Conservation (phyloP, 2,797 vertebrate species). For the Lepus oiostolus region DNA sequence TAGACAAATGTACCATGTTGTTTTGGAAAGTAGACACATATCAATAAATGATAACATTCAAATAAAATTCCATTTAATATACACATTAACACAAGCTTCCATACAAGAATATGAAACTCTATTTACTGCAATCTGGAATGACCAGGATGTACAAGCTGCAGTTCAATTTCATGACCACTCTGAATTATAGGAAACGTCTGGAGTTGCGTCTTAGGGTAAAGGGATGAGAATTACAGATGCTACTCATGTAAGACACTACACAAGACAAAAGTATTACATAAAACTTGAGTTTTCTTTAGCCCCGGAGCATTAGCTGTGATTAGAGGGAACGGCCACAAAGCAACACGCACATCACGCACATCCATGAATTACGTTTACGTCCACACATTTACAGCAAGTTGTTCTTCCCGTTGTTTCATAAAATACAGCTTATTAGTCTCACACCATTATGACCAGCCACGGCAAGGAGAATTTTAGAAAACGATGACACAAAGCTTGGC, state of each 20-base stretch:
- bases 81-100: neutral
- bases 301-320: conserved; percentile 46
- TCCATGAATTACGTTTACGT: too few species aligned
- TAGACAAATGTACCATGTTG: conserved; percentile 22
- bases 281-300: conserved; percentile 35
- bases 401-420: conserved; percentile 21
- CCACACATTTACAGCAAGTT: too few species aligned
- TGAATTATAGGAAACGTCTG: conserved; percentile 41
- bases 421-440: conserved; percentile 67
- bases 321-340: conserved; percentile 62
- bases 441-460: conserved; percentile 63
- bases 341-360: neutral
- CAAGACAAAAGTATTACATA: conserved; percentile 14
- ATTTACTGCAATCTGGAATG: conserved; percentile 9
- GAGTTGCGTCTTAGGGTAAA: conserved; percentile 21
- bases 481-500: conserved; percentile 64
- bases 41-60: conserved; percentile 43
- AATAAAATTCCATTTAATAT: conserved; percentile 39
- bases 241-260: conserved; percentile 33
- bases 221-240: conserved; percentile 27
- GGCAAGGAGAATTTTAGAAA: conserved; percentile 68
- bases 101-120: conserved; percentile 58
- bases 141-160: conserved; percentile 49
- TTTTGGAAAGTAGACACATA: conserved; percentile 47
- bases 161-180: neutral